phyloP scores from a whole-genome alignment of 2,797 vertebrate genomes.

The Trematomus bernacchii region DNA sequence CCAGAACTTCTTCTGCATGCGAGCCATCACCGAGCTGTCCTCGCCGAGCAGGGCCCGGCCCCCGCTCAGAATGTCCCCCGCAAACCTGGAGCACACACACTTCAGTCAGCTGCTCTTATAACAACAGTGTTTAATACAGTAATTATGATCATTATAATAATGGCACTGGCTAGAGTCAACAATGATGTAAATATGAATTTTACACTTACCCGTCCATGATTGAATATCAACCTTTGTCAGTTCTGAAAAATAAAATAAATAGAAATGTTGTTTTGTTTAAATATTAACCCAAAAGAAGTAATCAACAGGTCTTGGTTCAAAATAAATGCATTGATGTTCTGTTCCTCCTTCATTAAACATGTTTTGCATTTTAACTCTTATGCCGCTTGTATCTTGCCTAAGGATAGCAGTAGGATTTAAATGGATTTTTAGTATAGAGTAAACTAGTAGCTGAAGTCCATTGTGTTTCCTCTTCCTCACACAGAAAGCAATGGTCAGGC shows the following conservation, averaged over 20 bases:
- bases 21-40: conserved; percentile 86
- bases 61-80: conserved; percentile 83
- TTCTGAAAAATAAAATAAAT: conserved; percentile 14
- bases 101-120: neutral
- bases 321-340: too few species aligned
- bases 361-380: too few species aligned
- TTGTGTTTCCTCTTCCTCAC: neutral
- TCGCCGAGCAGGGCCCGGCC: conserved; percentile 80
- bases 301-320: too few species aligned
- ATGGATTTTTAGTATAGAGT: neutral
- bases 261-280: too few species aligned
- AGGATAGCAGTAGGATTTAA: neutral
- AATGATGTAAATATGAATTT: neutral
- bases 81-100: conserved; percentile 67
- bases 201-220: conserved; percentile 79
- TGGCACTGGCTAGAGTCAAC: neutral
- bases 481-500: neutral
- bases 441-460: neutral
- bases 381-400: too few species aligned
- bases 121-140: neutral
- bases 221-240: conserved; percentile 21
- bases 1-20: conserved; percentile 92
- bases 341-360: too few species aligned
- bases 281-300: too few species aligned
- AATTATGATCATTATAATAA: neutral